A percentile compares a stretch with the other conserved stretches of the same genome.
Conservation (phyloP, 2,797 vertebrate genomes). For the Monodelphis domestica region DNA sequence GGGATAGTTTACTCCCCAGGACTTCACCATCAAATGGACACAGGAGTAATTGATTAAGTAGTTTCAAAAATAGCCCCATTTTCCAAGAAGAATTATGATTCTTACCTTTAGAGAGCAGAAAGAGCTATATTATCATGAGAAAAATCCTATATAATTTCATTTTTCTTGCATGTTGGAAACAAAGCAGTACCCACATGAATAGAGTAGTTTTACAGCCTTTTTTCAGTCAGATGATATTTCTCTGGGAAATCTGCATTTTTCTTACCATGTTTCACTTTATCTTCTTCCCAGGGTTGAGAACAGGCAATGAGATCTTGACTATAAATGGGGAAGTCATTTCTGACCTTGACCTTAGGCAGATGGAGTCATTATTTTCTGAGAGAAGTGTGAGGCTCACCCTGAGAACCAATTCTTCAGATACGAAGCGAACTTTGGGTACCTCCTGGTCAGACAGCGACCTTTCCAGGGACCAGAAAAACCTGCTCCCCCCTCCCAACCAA, state of each 20-base stretch:
- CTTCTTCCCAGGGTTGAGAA: constrained; percentile 87
- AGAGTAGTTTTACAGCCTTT: neutral
- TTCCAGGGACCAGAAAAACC: constrained; percentile 79
- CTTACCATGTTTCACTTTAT: neutral
- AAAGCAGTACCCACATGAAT: fast-evolving
- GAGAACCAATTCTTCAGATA: constrained; percentile 32
- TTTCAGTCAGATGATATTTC: neutral
- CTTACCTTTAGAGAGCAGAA: constrained; percentile 27
- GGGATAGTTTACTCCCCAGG: neutral
- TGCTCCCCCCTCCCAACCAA: constrained; percentile 79
- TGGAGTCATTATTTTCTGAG: constrained; percentile 91
- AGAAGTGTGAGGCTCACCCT: constrained; percentile 89
- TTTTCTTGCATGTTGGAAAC: constrained; percentile 26
- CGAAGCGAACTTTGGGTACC: constrained; percentile 78
- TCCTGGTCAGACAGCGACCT: constrained; percentile 86
- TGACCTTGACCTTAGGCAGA: constrained; percentile 89
- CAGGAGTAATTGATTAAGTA: neutral
- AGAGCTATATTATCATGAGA: neutral
- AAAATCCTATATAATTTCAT: fast-evolving
- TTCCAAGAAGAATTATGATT: neutral
- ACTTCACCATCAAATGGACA: neutral
- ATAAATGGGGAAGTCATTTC: constrained; percentile 90
- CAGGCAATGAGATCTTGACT: constrained; percentile 92
- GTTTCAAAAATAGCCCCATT: neutral
- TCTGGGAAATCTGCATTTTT: neutral